Evolutionary conservation across 2,888 invertebrate genomes (phyloP).

Genomic region (Diadromus collaris): DNA sequence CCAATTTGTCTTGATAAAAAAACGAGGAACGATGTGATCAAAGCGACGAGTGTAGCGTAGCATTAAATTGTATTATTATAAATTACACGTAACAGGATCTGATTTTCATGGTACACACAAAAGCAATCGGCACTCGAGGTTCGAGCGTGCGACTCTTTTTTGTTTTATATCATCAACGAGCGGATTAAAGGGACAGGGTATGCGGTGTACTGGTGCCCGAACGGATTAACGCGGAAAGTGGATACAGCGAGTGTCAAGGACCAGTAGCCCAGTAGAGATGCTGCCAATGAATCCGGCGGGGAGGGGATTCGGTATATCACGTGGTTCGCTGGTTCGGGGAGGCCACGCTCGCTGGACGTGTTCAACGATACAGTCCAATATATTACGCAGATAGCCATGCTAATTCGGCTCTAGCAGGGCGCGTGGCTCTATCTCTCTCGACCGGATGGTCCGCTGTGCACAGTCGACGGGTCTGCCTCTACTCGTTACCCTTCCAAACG

Average conservation of each 20-base stretch:
- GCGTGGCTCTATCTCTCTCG: slow-evolving; percentile 25
- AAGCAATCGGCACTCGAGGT: not conserved
- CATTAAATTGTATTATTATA: not conserved
- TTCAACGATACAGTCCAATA: slow-evolving; percentile 75
- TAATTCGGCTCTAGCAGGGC: slow-evolving; percentile 74
- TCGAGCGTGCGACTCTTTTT: slow-evolving; percentile 11
- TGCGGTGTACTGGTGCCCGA: slow-evolving; percentile 45
- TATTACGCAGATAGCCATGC: slow-evolving; percentile 77
- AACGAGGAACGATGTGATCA: not conserved
- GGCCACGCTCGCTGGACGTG: slow-evolving; percentile 58
- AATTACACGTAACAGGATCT: not conserved
- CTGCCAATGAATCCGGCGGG: slow-evolving; percentile 73
- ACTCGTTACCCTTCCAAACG: slow-evolving; percentile 2
- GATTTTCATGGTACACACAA: not conserved
- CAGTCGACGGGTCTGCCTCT: slow-evolving; percentile 6
- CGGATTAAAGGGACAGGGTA: slow-evolving; percentile 1
- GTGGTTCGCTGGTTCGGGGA: slow-evolving; percentile 60
- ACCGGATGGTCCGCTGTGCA: slow-evolving; percentile 62
- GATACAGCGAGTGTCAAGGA: slow-evolving; percentile 70
- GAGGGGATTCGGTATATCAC: slow-evolving; percentile 70
- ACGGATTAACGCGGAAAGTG: slow-evolving; percentile 73
- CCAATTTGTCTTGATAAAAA: not conserved
- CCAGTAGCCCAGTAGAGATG: slow-evolving; percentile 55
- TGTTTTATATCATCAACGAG: slow-evolving; percentile 2
- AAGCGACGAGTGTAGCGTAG: not conserved